These are phyloP conservation scores for Drosophila aldrichi DNA, from an alignment of 2,888 invertebrate genomes.

Conservation along the genomic window DNA sequence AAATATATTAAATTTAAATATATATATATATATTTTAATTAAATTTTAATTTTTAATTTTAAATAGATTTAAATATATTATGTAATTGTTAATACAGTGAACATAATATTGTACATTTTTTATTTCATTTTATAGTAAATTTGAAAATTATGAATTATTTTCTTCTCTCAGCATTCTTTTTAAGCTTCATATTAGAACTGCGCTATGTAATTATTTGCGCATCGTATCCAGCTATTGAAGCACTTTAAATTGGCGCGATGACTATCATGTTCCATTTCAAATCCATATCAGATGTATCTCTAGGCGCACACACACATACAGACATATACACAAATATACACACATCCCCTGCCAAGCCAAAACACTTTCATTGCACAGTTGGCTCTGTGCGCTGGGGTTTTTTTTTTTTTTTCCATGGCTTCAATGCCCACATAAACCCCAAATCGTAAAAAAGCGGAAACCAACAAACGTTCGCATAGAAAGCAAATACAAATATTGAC, in stretches of 20 bases:
- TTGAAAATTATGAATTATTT: neutral
- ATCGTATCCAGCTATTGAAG: slow-evolving; percentile 10
- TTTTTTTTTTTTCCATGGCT: slow-evolving; percentile 38
- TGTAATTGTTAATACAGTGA: neutral
- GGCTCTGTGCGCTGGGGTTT: neutral
- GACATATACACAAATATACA: neutral
- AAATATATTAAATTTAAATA: no score
- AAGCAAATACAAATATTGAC: slow-evolving; percentile 78
- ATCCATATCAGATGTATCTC: slow-evolving; percentile 40
- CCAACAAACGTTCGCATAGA: slow-evolving; percentile 66
- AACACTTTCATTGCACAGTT: slow-evolving; percentile 49
- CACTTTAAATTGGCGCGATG: slow-evolving; percentile 34
- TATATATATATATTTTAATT: no score
- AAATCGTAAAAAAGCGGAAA: slow-evolving; percentile 67
- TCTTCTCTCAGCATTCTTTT: neutral
- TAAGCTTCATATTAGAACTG: neutral
- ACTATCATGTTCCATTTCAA: slow-evolving; percentile 39
- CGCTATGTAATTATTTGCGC: slow-evolving; percentile 5
- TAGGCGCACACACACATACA: slow-evolving; percentile 2
- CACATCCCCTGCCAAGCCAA: neutral
- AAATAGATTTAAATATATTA: no score
- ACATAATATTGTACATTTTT: neutral
- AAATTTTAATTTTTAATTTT: no score
- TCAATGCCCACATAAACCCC: slow-evolving; percentile 61
- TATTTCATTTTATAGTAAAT: neutral